Percentiles rank a stretch among this genome's conserved stretches.
Conservation (phyloP, 2,113 vertebrate genomes). For the Varanus komodoensis region DNA sequence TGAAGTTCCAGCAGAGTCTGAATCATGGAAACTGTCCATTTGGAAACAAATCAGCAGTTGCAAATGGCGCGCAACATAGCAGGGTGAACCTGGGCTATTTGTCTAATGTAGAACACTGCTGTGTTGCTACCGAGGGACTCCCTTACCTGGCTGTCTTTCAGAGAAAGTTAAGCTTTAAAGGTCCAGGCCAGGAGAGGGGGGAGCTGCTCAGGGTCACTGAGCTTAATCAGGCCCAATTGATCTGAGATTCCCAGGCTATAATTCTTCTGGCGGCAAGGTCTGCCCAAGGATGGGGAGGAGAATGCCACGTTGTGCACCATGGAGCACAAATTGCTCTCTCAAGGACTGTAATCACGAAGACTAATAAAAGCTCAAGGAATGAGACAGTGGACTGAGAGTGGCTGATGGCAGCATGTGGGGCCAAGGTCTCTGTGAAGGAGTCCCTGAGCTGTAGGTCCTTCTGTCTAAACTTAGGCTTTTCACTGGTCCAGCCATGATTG, state of each 20-base stretch:
- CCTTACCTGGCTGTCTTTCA: not conserved
- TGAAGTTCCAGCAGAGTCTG: not conserved
- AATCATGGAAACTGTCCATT: not conserved
- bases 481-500: not conserved
- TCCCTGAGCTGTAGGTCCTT: not conserved
- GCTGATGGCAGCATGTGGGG: not conserved
- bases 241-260: slow-evolving; percentile 8
- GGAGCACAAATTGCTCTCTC: slow-evolving; percentile 8
- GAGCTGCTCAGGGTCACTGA: not conserved
- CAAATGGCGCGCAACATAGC: not conserved
- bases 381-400: not conserved
- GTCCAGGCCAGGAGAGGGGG: not conserved
- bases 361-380: slow-evolving; percentile 12
- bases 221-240: slow-evolving; percentile 12
- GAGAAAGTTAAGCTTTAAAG: not conserved
- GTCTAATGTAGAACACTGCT: not conserved
- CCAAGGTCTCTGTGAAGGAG: not conserved
- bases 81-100: not conserved
- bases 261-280: slow-evolving; percentile 11
- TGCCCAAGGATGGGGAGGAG: slow-evolving; percentile 9
- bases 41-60: not conserved
- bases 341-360: slow-evolving; percentile 5
- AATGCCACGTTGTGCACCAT: not conserved
- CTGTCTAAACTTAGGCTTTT: not conserved
- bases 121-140: not conserved